These are phyloP conservation scores for Astreopora myriophthalma DNA, from an alignment of 64 coral and sea anemone species.

Conservation along the genomic window DNA sequence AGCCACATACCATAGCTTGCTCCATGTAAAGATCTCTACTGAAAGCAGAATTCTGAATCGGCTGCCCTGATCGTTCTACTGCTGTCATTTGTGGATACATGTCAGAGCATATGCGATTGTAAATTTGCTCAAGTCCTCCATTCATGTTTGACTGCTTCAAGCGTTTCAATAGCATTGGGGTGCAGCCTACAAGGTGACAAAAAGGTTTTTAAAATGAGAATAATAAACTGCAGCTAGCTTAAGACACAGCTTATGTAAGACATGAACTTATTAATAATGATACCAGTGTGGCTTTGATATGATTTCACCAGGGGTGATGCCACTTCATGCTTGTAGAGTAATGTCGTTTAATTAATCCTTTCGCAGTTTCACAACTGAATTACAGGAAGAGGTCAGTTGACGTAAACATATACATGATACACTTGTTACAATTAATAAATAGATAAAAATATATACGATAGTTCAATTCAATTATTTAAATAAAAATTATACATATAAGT, in stretches of 20 bases:
- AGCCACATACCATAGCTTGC: slow-evolving; percentile 90
- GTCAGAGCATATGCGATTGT: slow-evolving; percentile 78
- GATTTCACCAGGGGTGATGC: no score
- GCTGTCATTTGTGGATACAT: slow-evolving; percentile 88
- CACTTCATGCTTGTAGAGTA: no score
- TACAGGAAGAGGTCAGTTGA: no score
- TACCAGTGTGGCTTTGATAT: no score
- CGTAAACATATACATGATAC: no score
- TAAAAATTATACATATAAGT: no score
- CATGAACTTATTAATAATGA: no score
- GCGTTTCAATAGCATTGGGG: slow-evolving; percentile 44
- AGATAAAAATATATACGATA: no score
- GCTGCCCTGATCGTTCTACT: slow-evolving; percentile 40
- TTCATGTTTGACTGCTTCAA: slow-evolving; percentile 54
- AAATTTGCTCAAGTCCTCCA: slow-evolving; percentile 66
- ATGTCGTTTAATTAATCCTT: no score
- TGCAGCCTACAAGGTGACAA: slow-evolving; percentile 55
- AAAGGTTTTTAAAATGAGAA: background rate
- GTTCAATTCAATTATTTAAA: no score
- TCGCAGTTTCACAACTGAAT: no score
- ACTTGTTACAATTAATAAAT: no score
- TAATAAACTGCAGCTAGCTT: background rate
- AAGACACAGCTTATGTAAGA: background rate
- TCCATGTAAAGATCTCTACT: slow-evolving; percentile 94
- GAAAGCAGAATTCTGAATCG: background rate